Conservation (phyloP, 2,113 vertebrate genomes). For the Malurus cyaneus region DNA sequence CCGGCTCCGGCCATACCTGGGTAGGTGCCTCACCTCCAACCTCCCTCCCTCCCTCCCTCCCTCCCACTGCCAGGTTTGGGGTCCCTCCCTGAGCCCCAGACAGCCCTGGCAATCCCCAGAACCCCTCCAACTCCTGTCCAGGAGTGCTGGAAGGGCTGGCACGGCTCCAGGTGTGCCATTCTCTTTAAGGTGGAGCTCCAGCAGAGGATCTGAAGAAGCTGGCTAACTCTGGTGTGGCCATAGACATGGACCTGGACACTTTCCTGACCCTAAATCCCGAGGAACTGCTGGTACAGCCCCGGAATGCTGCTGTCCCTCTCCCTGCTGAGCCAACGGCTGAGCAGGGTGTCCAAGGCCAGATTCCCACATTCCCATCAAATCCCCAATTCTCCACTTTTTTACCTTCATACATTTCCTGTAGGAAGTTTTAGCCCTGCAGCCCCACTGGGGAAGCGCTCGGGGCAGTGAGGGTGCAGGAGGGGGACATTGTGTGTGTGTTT, state of each 20-base stretch:
- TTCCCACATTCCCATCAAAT: neutral
- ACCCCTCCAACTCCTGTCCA: neutral
- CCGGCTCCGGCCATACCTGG: conserved; percentile 57
- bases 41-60: neutral
- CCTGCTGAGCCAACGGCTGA: neutral
- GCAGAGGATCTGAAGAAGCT: conserved; percentile 59
- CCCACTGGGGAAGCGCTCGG: rapidly evolving
- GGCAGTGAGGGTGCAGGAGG: neutral
- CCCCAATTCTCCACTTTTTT: neutral
- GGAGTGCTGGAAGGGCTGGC: rapidly evolving
- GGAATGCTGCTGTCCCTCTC: rapidly evolving
- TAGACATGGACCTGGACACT: conserved; percentile 70
- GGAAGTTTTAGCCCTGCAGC: neutral
- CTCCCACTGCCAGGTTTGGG: rapidly evolving
- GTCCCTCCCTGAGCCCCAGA: neutral
- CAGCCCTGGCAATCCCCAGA: rapidly evolving
- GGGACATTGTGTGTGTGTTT: neutral
- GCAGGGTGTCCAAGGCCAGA: rapidly evolving
- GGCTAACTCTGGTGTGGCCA: neutral
- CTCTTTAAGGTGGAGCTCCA: conserved; percentile 67
- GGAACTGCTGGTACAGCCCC: conserved; percentile 59
- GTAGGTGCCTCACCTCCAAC: conserved; percentile 14
- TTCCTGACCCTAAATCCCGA: conserved; percentile 69
- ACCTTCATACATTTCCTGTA: rapidly evolving
- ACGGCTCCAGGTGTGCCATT: neutral